Base-by-base conservation (phyloP, 2,797 vertebrate genomes). In the Protonibea diacanthus region DNA sequence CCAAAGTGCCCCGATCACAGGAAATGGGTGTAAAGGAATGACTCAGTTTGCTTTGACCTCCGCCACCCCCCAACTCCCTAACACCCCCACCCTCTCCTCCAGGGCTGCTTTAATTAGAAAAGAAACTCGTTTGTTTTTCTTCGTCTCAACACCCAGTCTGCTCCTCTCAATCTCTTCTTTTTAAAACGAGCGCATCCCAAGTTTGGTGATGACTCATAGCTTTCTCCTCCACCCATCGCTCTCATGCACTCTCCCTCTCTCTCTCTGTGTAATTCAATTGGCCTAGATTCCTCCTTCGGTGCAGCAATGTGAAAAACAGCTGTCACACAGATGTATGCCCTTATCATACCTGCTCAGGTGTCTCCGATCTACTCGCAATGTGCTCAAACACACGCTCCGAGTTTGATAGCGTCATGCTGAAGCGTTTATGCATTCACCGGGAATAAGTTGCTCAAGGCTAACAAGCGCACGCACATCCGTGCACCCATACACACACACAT, bases 21-120 rank as follows among this genome's bases (percentile, higher is more conserved):
- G 91, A 94, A 94, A 89, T 91, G 89, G 89, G 89, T 86, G 90
- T 91, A 82, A 81, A 86, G 62, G 78, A 77, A 88, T 94, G 94
- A 93, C 80, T 94, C 91, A 94, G 86, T 87, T 40, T 20, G 71
- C 66, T 82, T 66, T 88, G 81, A 91, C 90, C 90, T 76, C 81
- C 69, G 12, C 48, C 69, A 21, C 58, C 45, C 53, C 62, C 56
- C 56, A 17, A n/a, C 72, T 70, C 81, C 71, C 79, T 65, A 42
- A 63, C 83, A 74, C 86, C 59, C 65, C 82, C 82, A 79, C 83
- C 80, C 84, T 74, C 80, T 77, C 25, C 85, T 83, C 69, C 63
- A 86, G 75, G 85, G 84, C 78, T 64, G 63, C 84, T 88, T 92
- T 92, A 92, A 93, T 93, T 93, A 92, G 71, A 87, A 90, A 76